phyloP scores from a whole-genome alignment of 2,113 vertebrate species.

The Bostrychus sinensis region DNA sequence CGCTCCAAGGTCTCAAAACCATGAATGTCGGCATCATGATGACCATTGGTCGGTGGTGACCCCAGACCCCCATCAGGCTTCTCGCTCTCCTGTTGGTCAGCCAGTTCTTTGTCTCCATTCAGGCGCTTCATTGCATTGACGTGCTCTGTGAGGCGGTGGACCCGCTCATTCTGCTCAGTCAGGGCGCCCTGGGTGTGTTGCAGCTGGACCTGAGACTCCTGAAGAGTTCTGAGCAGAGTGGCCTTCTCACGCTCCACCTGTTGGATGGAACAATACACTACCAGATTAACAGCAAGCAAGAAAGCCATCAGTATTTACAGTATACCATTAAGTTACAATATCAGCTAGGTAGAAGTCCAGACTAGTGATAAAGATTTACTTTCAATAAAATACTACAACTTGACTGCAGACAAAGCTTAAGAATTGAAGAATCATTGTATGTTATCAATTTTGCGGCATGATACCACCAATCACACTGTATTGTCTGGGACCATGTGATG shows the following conservation, averaged over 20 bases:
- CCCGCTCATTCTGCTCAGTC: slow-evolving; percentile 88
- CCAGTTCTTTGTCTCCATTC: slow-evolving; percentile 86
- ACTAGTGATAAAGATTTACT: neutral
- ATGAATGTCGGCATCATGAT: slow-evolving; percentile 86
- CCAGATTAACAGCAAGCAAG: neutral
- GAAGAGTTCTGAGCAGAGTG: slow-evolving; percentile 88
- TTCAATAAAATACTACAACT: neutral
- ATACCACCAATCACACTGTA: no score
- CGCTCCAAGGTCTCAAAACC: slow-evolving; percentile 94
- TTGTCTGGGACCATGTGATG: no score
- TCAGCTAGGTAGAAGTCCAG: neutral
- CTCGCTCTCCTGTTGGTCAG: slow-evolving; percentile 84
- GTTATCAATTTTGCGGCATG: no score
- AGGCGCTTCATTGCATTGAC: slow-evolving; percentile 86
- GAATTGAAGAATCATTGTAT: no score
- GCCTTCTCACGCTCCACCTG: slow-evolving; percentile 96
- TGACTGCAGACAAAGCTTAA: neutral
- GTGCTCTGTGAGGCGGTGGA: slow-evolving; percentile 89
- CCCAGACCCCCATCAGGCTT: slow-evolving; percentile 78
- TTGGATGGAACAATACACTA: slow-evolving; percentile 24
- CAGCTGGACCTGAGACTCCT: slow-evolving; percentile 94
- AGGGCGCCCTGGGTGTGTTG: slow-evolving; percentile 95
- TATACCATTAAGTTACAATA: no score
- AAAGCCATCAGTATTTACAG: neutral
- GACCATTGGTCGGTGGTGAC: slow-evolving; percentile 58